Conservation (phyloP, 37 sponge, comb jelly and placozoan species). For the Eunapius fragilis region DNA sequence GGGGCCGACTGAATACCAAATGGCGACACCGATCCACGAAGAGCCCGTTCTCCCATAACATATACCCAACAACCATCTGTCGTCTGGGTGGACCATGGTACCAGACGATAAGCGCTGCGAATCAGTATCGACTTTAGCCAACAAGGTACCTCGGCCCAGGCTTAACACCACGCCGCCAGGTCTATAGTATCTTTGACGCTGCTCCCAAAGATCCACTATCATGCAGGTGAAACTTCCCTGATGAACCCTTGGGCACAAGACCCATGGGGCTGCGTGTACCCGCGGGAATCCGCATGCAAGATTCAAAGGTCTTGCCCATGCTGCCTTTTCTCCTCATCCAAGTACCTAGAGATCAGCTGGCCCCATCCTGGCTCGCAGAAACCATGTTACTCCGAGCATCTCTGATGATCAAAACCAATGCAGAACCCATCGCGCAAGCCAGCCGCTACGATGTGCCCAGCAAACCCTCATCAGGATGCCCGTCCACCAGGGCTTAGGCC, state of each 20-base stretch:
- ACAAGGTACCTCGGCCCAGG: neutral
- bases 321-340: neutral
- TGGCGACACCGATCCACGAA: too few species aligned
- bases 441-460: neutral
- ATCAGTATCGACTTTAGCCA: neutral
- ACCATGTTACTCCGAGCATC: neutral
- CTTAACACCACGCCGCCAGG: neutral
- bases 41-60: too few species aligned
- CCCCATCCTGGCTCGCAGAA: neutral
- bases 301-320: neutral
- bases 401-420: neutral
- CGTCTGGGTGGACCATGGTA: too few species aligned
- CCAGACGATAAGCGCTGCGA: too few species aligned
- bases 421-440: neutral
- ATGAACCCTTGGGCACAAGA: neutral
- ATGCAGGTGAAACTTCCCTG: slow-evolving; percentile 1
- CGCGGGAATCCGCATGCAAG: too few species aligned
- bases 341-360: neutral
- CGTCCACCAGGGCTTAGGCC: neutral
- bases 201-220: neutral
- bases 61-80: too few species aligned
- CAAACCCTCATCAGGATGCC: neutral
- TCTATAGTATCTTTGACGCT: neutral
- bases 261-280: slow-evolving; percentile 10
- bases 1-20: too few species aligned